A percentile compares a stretch with the other conserved stretches of the same genome.
Evolutionary conservation across 2,888 invertebrate genomes (phyloP).

Genomic region (Branchellion lobata): DNA sequence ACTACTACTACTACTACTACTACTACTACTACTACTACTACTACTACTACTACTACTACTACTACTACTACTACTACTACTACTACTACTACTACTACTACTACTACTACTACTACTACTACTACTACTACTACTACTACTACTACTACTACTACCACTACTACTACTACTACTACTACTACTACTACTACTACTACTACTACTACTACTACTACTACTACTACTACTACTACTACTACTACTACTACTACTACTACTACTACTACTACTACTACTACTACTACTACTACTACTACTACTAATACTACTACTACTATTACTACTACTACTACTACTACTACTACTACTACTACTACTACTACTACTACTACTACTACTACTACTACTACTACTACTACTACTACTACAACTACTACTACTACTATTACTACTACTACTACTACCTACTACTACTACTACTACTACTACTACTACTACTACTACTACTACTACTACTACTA

Average conservation of each 20-base stretch:
- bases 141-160: conserved; percentile 26
- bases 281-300: conserved; percentile 20
- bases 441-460: conserved; percentile 7
- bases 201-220: background rate
- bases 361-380: no score
- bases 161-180: conserved; percentile 25
- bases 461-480: conserved; percentile 32
- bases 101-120: conserved; percentile 20
- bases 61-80: conserved; percentile 34
- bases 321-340: background rate
- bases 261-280: background rate
- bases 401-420: background rate
- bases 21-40: conserved; percentile 37
- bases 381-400: no score
- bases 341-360: no score
- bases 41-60: conserved; percentile 36
- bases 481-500: conserved; percentile 33
- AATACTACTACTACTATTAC: background rate
- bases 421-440: no score
- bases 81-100: conserved; percentile 32
- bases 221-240: background rate
- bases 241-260: background rate
- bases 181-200: conserved; percentile 28
- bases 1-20: conserved; percentile 34
- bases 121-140: conserved; percentile 30